Evolutionary conservation across 1,140 invertebrate species (phyloP).

Genomic region (Drosophila melanica): DNA sequence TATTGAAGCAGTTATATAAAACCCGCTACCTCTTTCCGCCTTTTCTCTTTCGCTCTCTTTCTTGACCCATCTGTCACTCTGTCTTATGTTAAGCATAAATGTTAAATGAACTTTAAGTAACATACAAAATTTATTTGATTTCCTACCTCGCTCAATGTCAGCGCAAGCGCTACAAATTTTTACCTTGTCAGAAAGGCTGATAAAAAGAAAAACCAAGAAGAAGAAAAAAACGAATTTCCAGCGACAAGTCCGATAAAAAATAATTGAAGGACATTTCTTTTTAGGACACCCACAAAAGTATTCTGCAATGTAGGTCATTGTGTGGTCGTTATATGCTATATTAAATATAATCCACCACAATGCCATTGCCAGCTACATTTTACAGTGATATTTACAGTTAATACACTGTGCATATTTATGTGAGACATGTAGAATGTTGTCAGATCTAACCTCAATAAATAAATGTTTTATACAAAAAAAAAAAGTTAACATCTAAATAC

Average conservation of each 20-base stretch:
- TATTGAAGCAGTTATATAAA: constrained; percentile 3
- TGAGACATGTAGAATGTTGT: too few relatives aligned
- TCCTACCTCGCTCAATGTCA: constrained; percentile 26
- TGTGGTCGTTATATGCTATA: constrained; percentile 12
- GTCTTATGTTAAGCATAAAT: constrained; percentile 33
- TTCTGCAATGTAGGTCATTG: constrained; percentile 51
- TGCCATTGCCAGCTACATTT: constrained; percentile 28
- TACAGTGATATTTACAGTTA: too few relatives aligned
- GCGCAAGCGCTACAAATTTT: constrained; percentile 1
- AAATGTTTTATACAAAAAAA: too few relatives aligned
- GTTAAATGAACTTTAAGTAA: constrained; percentile 76
- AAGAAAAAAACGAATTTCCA: not conserved
- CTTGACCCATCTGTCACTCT: not conserved
- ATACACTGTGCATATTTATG: too few relatives aligned
- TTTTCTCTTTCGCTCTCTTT: not conserved
- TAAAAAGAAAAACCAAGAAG: not conserved
- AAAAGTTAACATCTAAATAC: too few relatives aligned
- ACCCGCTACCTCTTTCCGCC: not conserved
- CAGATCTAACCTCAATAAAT: too few relatives aligned
- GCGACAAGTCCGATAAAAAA: constrained; percentile 25
- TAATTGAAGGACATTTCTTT: constrained; percentile 49
- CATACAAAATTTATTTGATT: constrained; percentile 55
- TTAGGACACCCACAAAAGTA: constrained; percentile 15
- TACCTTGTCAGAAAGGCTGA: not conserved
- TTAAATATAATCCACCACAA: constrained; percentile 4